Conservation (phyloP, 2,797 vertebrate species). For the Leptoclinus maculatus region DNA sequence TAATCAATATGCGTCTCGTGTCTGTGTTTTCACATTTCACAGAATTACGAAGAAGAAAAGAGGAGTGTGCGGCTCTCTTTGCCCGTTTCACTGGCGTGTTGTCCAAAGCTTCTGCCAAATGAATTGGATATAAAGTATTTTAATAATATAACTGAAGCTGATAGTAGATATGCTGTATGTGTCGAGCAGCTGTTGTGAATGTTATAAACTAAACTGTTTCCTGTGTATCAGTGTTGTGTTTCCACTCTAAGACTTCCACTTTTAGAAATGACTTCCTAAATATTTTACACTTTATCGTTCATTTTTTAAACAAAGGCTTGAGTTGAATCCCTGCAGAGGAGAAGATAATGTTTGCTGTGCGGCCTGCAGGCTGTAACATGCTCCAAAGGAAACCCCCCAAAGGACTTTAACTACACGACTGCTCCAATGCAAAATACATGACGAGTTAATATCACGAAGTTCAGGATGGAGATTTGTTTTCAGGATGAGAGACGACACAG, state of each 20-base stretch:
- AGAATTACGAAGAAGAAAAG: neutral
- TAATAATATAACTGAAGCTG: neutral
- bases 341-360: neutral
- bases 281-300: neutral
- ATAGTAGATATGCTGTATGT: neutral
- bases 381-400: neutral
- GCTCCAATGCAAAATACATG: neutral
- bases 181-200: neutral
- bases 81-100: neutral
- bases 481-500: neutral
- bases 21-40: neutral
- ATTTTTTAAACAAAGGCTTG: conserved; percentile 3
- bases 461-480: neutral
- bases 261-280: conserved; percentile 3
- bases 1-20: neutral
- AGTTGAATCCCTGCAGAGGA: neutral
- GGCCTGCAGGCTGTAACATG: neutral
- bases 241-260: neutral
- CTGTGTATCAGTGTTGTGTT: neutral
- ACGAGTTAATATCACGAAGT: neutral
- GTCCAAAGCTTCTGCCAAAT: neutral
- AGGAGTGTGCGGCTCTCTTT: neutral
- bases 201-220: neutral
- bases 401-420: neutral
- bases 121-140: neutral